Conservation (phyloP, 2,797 vertebrate species). For the Phoebastria nigripes region DNA sequence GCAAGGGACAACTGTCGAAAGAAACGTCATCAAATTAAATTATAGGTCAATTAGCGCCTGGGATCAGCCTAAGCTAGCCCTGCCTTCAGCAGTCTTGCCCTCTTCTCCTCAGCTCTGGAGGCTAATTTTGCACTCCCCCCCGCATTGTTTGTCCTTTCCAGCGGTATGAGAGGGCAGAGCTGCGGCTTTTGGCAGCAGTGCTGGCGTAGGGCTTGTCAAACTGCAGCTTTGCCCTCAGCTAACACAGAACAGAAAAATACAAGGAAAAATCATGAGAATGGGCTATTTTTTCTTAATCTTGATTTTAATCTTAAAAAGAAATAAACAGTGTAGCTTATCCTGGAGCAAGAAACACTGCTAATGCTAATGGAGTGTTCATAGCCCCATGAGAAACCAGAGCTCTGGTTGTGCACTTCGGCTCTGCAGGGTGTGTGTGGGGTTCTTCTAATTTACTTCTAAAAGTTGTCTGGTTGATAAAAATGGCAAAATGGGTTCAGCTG, state of each 20-base stretch:
- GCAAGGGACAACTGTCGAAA: not conserved
- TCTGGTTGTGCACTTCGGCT: not conserved
- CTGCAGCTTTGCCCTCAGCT: not conserved
- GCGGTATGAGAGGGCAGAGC: not conserved
- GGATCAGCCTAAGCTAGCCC: not conserved
- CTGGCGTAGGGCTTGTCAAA: not conserved
- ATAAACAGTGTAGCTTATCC: not conserved
- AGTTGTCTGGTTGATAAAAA: not conserved
- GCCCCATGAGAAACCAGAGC: not conserved
- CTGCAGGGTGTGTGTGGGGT: not conserved
- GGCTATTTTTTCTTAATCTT: not conserved
- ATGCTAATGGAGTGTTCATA: not conserved
- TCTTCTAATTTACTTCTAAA: not conserved
- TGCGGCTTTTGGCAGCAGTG: conserved; percentile 3
- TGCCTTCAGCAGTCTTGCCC: not conserved
- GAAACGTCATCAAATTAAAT: not conserved
- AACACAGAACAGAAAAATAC: not conserved
- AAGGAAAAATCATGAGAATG: not conserved
- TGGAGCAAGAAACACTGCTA: not conserved
- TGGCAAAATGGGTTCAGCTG: not conserved
- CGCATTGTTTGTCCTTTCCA: not conserved
- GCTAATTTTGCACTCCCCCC: not conserved
- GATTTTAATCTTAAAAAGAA: not conserved
- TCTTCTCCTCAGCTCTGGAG: not conserved
- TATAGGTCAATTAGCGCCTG: not conserved